phyloP scores from a whole-genome alignment of 2,888 invertebrate genomes.

The Stenotaenia linearis region DNA sequence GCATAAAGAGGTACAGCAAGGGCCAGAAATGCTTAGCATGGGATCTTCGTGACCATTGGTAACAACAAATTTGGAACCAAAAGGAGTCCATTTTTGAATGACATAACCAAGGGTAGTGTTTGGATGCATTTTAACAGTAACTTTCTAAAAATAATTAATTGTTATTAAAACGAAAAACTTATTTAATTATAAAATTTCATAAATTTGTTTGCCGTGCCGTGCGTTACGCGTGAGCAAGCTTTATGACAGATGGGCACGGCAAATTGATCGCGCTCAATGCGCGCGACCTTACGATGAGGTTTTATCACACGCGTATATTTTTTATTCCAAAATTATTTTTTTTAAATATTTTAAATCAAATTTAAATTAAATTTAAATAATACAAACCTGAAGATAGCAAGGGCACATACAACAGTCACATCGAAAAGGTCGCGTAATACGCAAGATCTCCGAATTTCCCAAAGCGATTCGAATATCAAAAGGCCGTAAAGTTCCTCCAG shows the following conservation, averaged over 20 bases:
- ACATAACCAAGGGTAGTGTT: not conserved
- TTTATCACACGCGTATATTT: too few relatives aligned
- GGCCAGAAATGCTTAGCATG: not conserved
- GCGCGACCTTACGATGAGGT: too few relatives aligned
- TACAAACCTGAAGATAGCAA: not conserved
- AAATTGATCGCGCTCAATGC: too few relatives aligned
- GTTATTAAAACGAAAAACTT: too few relatives aligned
- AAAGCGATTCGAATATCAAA: not conserved
- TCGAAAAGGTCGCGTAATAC: not conserved
- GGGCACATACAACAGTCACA: not conserved
- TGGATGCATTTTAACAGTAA: not conserved
- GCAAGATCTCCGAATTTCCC: not conserved
- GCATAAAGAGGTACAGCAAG: not conserved
- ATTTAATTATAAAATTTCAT: too few relatives aligned
- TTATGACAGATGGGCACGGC: too few relatives aligned
- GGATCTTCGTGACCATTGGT: not conserved
- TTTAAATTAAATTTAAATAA: too few relatives aligned
- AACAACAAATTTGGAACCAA: not conserved
- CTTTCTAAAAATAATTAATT: not conserved
- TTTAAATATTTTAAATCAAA: too few relatives aligned
- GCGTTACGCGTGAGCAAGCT: too few relatives aligned
- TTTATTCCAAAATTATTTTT: too few relatives aligned
- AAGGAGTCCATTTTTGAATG: not conserved
- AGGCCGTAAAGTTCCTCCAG: not conserved
- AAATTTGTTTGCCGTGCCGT: too few relatives aligned